Conservation (phyloP, 64 coral and sea anemone species). For the Montipora sp. region DNA sequence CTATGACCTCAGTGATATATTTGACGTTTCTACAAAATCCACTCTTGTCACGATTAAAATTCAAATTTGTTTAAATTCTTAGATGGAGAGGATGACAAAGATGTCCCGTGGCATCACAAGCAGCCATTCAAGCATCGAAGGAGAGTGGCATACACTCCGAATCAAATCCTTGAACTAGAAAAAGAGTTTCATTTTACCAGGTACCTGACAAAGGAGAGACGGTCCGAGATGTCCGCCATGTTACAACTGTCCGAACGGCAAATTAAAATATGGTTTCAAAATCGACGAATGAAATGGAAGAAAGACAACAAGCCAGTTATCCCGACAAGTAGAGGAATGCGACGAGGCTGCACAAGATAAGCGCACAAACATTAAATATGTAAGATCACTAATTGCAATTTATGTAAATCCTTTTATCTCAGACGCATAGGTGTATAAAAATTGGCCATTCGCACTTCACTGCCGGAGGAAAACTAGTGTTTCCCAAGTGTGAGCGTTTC, state of each 20-base stretch:
- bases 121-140: slow-evolving; percentile 81
- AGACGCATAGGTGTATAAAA: slow-evolving; percentile 57
- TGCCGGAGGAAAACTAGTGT: slow-evolving; percentile 5
- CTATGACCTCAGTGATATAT: neutral
- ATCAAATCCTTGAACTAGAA: slow-evolving; percentile 73
- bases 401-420: slow-evolving; percentile 20
- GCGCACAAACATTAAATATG: neutral
- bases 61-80: slow-evolving; percentile 37
- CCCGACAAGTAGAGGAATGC: slow-evolving; percentile 71
- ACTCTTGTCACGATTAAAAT: neutral
- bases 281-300: slow-evolving; percentile 81
- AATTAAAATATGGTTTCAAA: slow-evolving; percentile 84
- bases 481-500: neutral
- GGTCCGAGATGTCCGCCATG: slow-evolving; percentile 53
- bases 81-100: slow-evolving; percentile 57
- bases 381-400: slow-evolving; percentile 26
- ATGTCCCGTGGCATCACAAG: slow-evolving; percentile 68
- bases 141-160: slow-evolving; percentile 72
- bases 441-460: neutral
- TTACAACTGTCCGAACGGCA: slow-evolving; percentile 64
- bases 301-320: slow-evolving; percentile 77
- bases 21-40: neutral
- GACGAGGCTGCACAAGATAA: slow-evolving; percentile 65
- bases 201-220: slow-evolving; percentile 57
- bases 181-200: slow-evolving; percentile 74